phyloP scores from a whole-genome alignment of 1,140 invertebrate genomes.

The Rhysida immarginata region DNA sequence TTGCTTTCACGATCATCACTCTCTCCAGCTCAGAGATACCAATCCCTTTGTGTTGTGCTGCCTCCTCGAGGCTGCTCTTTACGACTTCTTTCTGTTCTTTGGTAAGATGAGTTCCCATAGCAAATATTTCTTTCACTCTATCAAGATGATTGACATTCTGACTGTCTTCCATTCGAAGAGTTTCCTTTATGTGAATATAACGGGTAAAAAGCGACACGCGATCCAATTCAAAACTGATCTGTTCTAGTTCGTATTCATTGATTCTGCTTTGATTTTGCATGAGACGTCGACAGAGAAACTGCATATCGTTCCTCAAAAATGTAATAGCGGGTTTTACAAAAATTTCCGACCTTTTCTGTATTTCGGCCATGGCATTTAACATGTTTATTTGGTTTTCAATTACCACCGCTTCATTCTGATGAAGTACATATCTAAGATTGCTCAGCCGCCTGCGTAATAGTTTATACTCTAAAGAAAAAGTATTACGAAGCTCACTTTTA shows the following conservation, averaged over 20 bases:
- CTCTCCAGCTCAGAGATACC: constrained; percentile 38
- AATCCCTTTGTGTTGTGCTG: constrained; percentile 14
- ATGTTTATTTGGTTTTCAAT: not conserved
- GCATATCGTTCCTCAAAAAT: not conserved
- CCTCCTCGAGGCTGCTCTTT: not conserved
- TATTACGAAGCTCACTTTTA: not conserved
- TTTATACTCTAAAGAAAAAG: not conserved
- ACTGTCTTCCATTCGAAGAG: not conserved
- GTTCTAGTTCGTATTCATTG: not conserved
- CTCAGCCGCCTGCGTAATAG: not conserved
- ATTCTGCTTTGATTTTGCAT: not conserved
- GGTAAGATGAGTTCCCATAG: not conserved
- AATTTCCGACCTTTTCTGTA: not conserved
- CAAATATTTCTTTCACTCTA: not conserved
- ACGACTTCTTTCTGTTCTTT: not conserved
- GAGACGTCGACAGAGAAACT: not conserved
- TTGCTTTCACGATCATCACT: constrained; percentile 41
- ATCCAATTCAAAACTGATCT: not conserved
- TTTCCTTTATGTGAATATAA: not conserved
- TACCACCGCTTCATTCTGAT: not conserved
- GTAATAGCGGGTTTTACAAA: not conserved
- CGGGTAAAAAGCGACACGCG: not conserved
- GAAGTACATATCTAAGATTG: not conserved
- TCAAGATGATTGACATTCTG: too few species aligned
- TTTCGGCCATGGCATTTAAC: not conserved